Percentiles rank a stretch among this genome's conserved stretches.
Conservation (phyloP, 64 coral and sea anemone genomes). For the Orbicella faveolata region DNA sequence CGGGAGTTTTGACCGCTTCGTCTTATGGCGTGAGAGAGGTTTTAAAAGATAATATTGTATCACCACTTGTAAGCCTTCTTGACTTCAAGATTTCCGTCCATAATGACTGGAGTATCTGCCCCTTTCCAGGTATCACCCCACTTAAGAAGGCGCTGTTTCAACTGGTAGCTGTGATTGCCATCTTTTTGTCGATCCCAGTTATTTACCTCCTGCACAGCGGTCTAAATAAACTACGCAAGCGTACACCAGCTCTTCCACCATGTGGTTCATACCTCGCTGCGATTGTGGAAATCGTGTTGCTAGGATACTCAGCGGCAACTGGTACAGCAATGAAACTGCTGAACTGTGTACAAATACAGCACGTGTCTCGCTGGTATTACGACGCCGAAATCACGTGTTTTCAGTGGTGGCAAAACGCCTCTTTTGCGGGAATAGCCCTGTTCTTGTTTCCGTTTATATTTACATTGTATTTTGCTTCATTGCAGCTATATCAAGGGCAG, state of each 20-base stretch:
- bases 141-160: not conserved
- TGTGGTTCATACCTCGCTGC: constrained; percentile 48
- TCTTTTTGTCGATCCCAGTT: not conserved
- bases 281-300: constrained; percentile 34
- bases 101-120: not conserved
- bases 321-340: constrained; percentile 22
- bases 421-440: not conserved
- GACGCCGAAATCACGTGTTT: constrained; percentile 14
- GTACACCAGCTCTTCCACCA: not conserved
- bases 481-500: not conserved
- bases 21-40: not conserved
- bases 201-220: constrained; percentile 25
- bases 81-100: not conserved
- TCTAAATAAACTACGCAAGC: constrained; percentile 11
- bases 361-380: constrained; percentile 4
- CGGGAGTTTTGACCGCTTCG: constrained; percentile 4
- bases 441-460: constrained; percentile 40
- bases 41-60: not conserved
- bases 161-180: not conserved
- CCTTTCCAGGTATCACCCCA: constrained; percentile 13
- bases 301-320: constrained; percentile 38
- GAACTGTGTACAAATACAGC: constrained; percentile 18
- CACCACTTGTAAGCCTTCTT: not conserved
- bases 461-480: not conserved
- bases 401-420: constrained; percentile 48